A percentile compares a stretch with the other conserved stretches of the same genome.
Conservation (phyloP, 92 coral and sea anemone genomes). For the Palythoa grandiflora region DNA sequence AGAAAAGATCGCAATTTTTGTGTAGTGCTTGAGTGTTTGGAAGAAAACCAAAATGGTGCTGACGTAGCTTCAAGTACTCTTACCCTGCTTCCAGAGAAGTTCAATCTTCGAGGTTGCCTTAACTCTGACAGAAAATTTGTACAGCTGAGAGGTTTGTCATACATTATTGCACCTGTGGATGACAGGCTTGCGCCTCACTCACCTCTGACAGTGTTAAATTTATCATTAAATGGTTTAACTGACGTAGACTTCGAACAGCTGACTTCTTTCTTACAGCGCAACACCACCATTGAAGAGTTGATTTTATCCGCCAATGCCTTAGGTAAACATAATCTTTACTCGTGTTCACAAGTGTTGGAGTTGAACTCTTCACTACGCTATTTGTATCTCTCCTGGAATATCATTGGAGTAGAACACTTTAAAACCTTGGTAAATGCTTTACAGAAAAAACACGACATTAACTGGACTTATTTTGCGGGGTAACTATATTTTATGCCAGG, state of each 20-base stretch:
- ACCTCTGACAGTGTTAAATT: neutral
- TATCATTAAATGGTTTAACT: neutral
- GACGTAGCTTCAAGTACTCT: neutral
- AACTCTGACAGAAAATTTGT: conserved; percentile 3
- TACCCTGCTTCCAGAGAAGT: conserved; percentile 6
- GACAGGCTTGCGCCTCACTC: neutral
- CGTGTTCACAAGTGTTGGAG: neutral
- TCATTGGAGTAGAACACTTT: neutral
- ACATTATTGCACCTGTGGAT: neutral
- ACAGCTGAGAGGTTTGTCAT: conserved; percentile 20
- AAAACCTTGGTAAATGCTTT: neutral
- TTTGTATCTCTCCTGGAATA: conserved; percentile 31
- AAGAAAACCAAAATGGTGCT: neutral
- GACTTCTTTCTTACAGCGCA: conserved; percentile 3
- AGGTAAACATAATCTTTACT: neutral
- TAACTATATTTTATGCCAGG: neutral
- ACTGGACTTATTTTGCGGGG: conserved; percentile 14
- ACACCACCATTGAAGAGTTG: conserved; percentile 21
- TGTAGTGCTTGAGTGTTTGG: conserved; percentile 24
- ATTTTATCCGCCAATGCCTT: neutral
- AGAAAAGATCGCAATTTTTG: neutral
- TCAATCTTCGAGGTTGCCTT: conserved; percentile 11
- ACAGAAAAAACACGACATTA: neutral
- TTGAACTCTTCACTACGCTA: neutral
- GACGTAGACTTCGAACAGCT: conserved; percentile 4